Evolutionary conservation across 2,888 invertebrate genomes (phyloP).

Genomic region (Cosmopolites sordidus): DNA sequence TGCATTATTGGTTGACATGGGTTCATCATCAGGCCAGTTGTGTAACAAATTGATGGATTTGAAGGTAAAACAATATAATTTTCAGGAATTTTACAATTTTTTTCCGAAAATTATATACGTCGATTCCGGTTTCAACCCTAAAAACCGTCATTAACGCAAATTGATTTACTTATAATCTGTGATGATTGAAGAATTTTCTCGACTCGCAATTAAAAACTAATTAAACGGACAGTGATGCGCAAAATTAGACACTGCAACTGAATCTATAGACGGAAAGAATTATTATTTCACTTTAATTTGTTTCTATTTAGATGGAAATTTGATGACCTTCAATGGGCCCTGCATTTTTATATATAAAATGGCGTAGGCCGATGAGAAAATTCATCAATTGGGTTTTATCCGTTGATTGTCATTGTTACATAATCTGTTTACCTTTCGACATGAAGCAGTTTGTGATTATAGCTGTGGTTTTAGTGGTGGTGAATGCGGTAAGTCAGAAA

Average conservation of each 20-base stretch:
- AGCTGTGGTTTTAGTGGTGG: neutral
- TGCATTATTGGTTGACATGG: too few species aligned
- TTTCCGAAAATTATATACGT: too few species aligned
- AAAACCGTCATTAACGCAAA: neutral
- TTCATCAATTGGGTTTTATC: neutral
- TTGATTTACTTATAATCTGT: neutral
- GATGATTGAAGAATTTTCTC: neutral
- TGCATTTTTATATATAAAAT: conserved; percentile 7
- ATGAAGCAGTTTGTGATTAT: neutral
- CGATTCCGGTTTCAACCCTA: neutral
- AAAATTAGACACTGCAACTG: conserved; percentile 10
- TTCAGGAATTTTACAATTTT: too few species aligned
- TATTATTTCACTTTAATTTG: conserved; percentile 6
- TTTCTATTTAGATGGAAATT: conserved; percentile 6
- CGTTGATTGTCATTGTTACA: neutral
- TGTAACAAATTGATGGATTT: too few species aligned
- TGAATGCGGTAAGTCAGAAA: neutral
- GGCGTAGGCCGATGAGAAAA: neutral
- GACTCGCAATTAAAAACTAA: conserved; percentile 15
- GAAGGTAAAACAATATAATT: too few species aligned
- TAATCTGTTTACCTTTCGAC: neutral
- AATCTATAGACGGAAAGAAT: neutral
- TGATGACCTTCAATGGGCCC: conserved; percentile 7
- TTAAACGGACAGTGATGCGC: conserved; percentile 14
- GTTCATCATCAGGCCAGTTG: too few species aligned